phyloP scores from a whole-genome alignment of 2,797 vertebrate genomes.

The Siniperca obscura region DNA sequence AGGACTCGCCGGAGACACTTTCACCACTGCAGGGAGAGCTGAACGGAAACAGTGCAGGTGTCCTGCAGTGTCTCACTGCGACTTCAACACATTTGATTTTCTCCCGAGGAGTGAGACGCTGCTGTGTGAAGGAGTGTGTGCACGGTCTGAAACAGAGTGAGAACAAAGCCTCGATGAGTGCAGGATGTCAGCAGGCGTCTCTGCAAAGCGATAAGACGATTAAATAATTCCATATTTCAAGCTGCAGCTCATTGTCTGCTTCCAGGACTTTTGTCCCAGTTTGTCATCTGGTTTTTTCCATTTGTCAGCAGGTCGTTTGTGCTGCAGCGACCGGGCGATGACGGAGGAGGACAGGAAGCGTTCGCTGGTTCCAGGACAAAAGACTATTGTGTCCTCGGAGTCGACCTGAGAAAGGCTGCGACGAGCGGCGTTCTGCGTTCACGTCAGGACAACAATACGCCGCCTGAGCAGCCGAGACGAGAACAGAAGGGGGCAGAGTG shows the following conservation, averaged over 20 bases:
- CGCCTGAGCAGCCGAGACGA: not conserved
- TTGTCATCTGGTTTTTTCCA: conserved; percentile 6
- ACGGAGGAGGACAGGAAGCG: conserved; percentile 54
- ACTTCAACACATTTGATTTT: not conserved
- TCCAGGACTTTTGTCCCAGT: conserved; percentile 27
- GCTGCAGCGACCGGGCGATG: conserved; percentile 9
- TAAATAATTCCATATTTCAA: not conserved
- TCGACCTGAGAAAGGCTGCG: conserved; percentile 24
- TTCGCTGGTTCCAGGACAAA: conserved; percentile 56
- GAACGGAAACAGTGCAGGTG: not conserved
- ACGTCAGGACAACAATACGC: conserved; percentile 43
- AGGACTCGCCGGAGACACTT: not conserved
- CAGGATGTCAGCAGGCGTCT: not conserved
- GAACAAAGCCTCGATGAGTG: conserved; percentile 25
- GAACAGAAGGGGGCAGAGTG: not conserved
- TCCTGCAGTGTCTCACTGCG: not conserved
- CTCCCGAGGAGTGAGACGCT: not conserved
- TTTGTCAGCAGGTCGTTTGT: conserved; percentile 29
- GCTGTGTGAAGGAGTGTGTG: not conserved
- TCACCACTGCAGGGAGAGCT: no score
- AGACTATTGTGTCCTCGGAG: conserved; percentile 45
- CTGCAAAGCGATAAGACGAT: conserved; percentile 17
- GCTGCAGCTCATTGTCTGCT: conserved; percentile 20
- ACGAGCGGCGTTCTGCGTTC: not conserved
- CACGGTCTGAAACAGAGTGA: not conserved